Evolutionary conservation across 2,888 invertebrate genomes (phyloP), one percentile per base, ranked within the genome.

Genomic region (Patella ulyssiponensis): DNA sequence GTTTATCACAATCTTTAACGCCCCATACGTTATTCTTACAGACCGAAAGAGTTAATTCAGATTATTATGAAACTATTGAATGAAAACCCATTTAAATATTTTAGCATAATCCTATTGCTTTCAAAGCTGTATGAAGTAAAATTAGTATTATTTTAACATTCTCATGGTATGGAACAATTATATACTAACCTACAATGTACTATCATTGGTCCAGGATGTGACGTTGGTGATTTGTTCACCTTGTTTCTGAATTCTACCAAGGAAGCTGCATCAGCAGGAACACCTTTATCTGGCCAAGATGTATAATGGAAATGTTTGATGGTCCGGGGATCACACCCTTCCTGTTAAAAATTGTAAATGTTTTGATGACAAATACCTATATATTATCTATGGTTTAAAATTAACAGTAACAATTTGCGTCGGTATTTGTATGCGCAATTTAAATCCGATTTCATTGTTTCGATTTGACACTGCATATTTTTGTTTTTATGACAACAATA

Each of bases 271-370:
- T 82, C 83, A 17, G 75, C 77, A 0, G 86, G 86, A 17, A 84
- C 84, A 69, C 88, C 88, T 75, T 86, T 88, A 79, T 90, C 90
- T 0, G 90, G 90, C 90, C 90, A 90, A 1, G 86, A 85, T 2
- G 88, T 89, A 82, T 86, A 90, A 78, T 90, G 89, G 74, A 87
- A 88, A 77, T 89, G 90, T 27, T 78, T 80, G 5, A 89, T 76
- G 9, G 64, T 80, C 44, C 79, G 74, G 0, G 69, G 77, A 5
- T 58, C 79, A 33, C 79, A 74, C 0, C 56, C 9, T 0, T 74
- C 74, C 69, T 20, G 51, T 5, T 69, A 33, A 51, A 52, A 74
- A 52, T 58, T 72, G 23, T 51, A 51, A 7, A 52, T 52, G 12
- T 44, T 4, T 44, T 4, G 14, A 33, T 12, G 9, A 44, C 44